These are phyloP conservation scores for Cerastis rubricosa DNA, from an alignment of 2,888 invertebrate species.

Conservation along the genomic window DNA sequence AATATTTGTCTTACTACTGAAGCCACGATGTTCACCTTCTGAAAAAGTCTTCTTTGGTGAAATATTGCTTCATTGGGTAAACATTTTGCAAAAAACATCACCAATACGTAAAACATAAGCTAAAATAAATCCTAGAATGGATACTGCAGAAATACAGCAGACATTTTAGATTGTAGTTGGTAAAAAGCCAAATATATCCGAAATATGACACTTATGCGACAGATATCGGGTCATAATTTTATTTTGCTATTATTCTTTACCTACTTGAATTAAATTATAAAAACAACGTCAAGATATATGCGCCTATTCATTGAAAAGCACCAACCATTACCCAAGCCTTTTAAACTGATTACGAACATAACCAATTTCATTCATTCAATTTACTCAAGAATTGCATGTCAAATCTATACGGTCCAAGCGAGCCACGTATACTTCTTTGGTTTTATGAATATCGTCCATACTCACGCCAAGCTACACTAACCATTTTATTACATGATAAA, in stretches of 20 bases:
- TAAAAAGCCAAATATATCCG: no score
- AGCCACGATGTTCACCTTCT: no score
- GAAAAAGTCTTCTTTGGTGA: no score
- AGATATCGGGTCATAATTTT: neutral
- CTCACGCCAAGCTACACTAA: slow-evolving; percentile 51
- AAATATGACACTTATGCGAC: no score
- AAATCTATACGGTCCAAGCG: slow-evolving; percentile 39
- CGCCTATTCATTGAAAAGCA: neutral
- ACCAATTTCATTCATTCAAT: slow-evolving; percentile 46
- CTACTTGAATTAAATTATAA: no score
- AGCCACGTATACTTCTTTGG: slow-evolving; percentile 31
- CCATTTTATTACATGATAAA: slow-evolving; percentile 58
- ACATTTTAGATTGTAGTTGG: no score
- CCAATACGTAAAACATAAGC: no score
- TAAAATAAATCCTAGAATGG: neutral
- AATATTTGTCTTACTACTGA: no score
- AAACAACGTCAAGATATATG: no score
- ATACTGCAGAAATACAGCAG: no score
- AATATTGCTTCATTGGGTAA: no score
- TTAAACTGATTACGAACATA: slow-evolving; percentile 21
- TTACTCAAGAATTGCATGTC: slow-evolving; percentile 41
- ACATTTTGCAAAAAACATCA: neutral
- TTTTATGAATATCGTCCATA: slow-evolving; percentile 56
- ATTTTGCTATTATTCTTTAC: no score
- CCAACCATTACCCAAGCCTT: neutral